Conservation (phyloP, 2,797 vertebrate species). For the Gymnoscopelus microlampas region DNA sequence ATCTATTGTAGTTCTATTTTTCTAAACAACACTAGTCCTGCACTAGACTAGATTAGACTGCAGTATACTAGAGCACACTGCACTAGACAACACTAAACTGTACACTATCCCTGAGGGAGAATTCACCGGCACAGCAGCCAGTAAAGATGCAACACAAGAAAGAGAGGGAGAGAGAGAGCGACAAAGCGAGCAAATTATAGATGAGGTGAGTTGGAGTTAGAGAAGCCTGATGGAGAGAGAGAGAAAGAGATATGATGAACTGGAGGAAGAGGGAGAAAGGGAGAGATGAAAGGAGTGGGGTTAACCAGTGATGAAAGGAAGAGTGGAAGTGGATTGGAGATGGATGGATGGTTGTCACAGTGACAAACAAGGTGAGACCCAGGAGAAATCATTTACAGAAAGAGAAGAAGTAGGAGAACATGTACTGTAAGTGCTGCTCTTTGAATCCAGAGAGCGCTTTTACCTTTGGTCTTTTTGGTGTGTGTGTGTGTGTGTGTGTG, state of each 20-base stretch:
- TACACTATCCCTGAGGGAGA: too few relatives aligned
- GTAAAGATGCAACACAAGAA: too few relatives aligned
- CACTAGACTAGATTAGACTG: too few relatives aligned
- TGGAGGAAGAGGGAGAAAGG: neutral
- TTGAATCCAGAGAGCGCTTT: slow-evolving; percentile 45
- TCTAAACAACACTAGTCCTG: too few relatives aligned
- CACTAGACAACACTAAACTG: too few relatives aligned
- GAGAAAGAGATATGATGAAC: slow-evolving; percentile 15
- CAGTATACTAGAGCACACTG: too few relatives aligned
- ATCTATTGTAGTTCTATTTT: too few relatives aligned
- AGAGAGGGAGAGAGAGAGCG: too few relatives aligned
- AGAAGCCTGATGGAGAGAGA: slow-evolving; percentile 8
- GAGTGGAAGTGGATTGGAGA: neutral
- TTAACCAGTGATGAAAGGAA: neutral
- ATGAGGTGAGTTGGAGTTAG: slow-evolving; percentile 9
- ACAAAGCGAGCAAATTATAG: too few relatives aligned
- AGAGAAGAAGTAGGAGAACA: slow-evolving; percentile 26
- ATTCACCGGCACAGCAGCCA: too few relatives aligned
- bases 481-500: neutral
- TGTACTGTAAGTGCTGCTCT: slow-evolving; percentile 37
- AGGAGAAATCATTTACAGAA: slow-evolving; percentile 47
- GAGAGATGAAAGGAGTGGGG: neutral
- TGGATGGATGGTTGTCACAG: slow-evolving; percentile 25
- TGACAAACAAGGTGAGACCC: slow-evolving; percentile 55
- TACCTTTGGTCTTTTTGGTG: slow-evolving; percentile 32